A percentile compares a stretch with the other conserved stretches of the same genome.
These are phyloP conservation scores for human DNA, from an alignment of 2,113 vertebrate genomes.

Conservation along the genomic window GRCh38 chr6:4555501-4556000, in stretches of 20 bases:
- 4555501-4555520: no score
- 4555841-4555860: not conserved
- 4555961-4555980: not conserved
- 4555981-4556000: not conserved
- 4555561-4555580: no score
- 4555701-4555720: no score
- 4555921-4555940: not conserved
- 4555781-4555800: not conserved
- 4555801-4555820: not conserved
- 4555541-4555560: no score
- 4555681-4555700: no score
- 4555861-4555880: not conserved
- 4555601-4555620: no score
- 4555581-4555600: no score
- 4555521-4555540: no score
- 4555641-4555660: no score
- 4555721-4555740: not conserved
- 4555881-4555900: not conserved
- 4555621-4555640: no score
- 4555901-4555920: not conserved
- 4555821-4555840: not conserved
- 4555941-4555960: not conserved
- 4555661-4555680: no score
- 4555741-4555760: not conserved
- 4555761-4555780: not conserved